These are phyloP conservation scores for Betta splendens DNA, from an alignment of 2,797 vertebrate species.

Conservation along the genomic window DNA sequence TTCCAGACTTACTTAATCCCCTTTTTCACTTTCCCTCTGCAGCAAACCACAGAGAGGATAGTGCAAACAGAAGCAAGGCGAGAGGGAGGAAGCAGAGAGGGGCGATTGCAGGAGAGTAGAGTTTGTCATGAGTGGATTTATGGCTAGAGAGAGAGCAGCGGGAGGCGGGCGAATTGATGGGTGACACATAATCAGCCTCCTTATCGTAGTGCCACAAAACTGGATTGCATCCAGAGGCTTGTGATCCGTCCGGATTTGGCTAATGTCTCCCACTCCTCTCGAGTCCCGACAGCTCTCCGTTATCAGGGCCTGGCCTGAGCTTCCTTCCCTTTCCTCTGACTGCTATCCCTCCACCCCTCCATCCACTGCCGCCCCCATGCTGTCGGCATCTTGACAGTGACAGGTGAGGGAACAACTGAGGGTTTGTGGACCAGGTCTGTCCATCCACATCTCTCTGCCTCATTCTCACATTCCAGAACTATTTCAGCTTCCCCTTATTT, in stretches of 20 bases:
- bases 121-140: slow-evolving; percentile 76
- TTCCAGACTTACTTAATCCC: slow-evolving; percentile 67
- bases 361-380: slow-evolving; percentile 64
- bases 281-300: slow-evolving; percentile 69
- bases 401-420: slow-evolving; percentile 71
- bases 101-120: slow-evolving; percentile 63
- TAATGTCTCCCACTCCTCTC: slow-evolving; percentile 77
- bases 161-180: slow-evolving; percentile 67
- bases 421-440: slow-evolving; percentile 72
- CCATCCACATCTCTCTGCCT: slow-evolving; percentile 34
- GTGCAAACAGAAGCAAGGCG: slow-evolving; percentile 35
- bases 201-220: slow-evolving; percentile 80
- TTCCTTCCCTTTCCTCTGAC: slow-evolving; percentile 72
- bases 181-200: slow-evolving; percentile 78
- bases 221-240: slow-evolving; percentile 81
- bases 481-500: slow-evolving; percentile 20
- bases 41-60: slow-evolving; percentile 52
- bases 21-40: slow-evolving; percentile 54
- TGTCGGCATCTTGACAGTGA: slow-evolving; percentile 79
- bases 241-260: slow-evolving; percentile 80
- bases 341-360: slow-evolving; percentile 65
- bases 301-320: slow-evolving; percentile 70
- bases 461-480: slow-evolving; percentile 18
- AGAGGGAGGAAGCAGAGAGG: slow-evolving; percentile 49
- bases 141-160: slow-evolving; percentile 67